phyloP scores from a whole-genome alignment of 2,888 invertebrate species.

The Tupiocoris notatus region DNA sequence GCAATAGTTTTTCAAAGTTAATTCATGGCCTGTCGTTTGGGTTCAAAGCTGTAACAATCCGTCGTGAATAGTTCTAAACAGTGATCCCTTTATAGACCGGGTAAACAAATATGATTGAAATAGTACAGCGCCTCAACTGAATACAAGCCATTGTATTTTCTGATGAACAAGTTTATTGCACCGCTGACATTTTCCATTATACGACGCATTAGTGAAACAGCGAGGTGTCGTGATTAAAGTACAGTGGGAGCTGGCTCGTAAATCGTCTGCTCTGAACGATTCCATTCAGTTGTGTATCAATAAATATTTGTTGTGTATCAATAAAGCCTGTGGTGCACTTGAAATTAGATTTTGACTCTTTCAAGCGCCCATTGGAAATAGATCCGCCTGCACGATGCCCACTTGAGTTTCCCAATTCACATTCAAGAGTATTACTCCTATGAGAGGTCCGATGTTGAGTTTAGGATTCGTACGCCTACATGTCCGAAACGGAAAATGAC shows the following conservation, averaged over 20 bases:
- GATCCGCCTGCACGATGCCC: background rate
- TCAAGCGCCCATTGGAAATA: background rate
- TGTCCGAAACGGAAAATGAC: background rate
- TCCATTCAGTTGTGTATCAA: background rate
- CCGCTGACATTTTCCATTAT: background rate
- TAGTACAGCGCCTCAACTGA: background rate
- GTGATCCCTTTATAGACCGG: no score
- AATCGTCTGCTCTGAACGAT: background rate
- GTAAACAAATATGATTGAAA: background rate
- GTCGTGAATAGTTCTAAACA: no score
- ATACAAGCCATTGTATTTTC: background rate
- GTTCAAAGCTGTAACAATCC: no score
- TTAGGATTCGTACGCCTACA: background rate
- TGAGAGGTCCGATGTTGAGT: no score
- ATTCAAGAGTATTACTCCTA: no score
- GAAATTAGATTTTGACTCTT: background rate
- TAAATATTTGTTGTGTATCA: background rate
- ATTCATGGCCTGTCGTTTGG: no score
- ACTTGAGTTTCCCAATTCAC: background rate
- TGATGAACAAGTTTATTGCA: background rate
- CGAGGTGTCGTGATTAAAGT: background rate
- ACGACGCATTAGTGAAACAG: background rate
- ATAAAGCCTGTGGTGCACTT: background rate
- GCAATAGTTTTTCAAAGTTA: no score
- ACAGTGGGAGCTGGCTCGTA: background rate